Evolutionary conservation across 2,113 vertebrate species (phyloP).

Genomic region (Edolisoma coerulescens): DNA sequence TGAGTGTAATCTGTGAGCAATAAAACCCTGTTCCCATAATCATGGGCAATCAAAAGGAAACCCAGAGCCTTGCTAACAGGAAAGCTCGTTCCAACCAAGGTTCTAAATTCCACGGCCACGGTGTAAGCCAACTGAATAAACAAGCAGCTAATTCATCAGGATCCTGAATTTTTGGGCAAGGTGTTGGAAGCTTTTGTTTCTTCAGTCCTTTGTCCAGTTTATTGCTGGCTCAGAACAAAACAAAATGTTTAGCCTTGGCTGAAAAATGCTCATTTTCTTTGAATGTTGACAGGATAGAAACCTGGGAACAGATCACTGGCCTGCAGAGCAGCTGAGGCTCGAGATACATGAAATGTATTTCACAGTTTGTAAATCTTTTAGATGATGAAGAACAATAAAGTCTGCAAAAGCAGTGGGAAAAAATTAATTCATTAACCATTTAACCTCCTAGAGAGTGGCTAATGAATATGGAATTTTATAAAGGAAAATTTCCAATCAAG

Average conservation of each 20-base stretch:
- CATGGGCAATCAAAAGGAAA: neutral
- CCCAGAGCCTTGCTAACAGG: neutral
- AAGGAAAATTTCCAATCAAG: neutral
- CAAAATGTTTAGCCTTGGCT: neutral
- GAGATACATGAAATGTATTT: neutral
- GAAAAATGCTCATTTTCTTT: neutral
- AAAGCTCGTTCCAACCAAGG: neutral
- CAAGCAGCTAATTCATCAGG: slow-evolving; percentile 13
- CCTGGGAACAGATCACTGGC: neutral
- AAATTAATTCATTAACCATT: neutral
- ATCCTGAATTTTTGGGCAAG: neutral
- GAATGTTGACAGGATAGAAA: neutral
- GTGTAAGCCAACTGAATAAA: slow-evolving; percentile 19
- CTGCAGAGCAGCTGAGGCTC: neutral
- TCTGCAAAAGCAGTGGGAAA: neutral
- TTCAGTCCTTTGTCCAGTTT: neutral
- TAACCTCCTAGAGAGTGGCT: neutral
- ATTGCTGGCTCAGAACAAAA: neutral
- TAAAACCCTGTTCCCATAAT: neutral
- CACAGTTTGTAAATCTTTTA: neutral
- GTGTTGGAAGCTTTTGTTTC: neutral
- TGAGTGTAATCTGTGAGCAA: neutral
- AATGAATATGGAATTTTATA: neutral
- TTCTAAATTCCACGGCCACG: neutral
- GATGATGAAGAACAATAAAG: neutral